Conservation (phyloP, 2,113 vertebrate genomes). For the Dicentrarchus labrax region DNA sequence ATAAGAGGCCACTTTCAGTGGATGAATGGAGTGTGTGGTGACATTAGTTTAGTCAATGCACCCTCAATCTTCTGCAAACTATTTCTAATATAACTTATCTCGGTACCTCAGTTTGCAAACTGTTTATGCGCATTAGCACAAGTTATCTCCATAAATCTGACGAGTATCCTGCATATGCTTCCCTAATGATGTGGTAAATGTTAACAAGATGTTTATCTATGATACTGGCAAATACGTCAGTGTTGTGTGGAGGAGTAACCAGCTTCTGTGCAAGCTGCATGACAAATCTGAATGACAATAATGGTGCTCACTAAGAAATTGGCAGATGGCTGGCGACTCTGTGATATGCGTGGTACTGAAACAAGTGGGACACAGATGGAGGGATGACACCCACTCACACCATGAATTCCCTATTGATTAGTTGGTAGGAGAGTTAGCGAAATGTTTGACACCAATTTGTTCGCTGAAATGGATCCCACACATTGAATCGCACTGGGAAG, state of each 20-base stretch:
- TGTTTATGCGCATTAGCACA: not conserved
- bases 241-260: slow-evolving; percentile 56
- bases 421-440: slow-evolving; percentile 52
- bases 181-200: slow-evolving; percentile 48
- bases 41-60: not conserved
- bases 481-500: slow-evolving; percentile 37
- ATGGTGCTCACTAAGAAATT: slow-evolving; percentile 37
- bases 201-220: slow-evolving; percentile 66
- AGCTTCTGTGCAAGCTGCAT: slow-evolving; percentile 56
- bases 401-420: slow-evolving; percentile 71
- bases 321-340: slow-evolving; percentile 69
- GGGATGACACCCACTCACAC: slow-evolving; percentile 69
- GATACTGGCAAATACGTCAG: slow-evolving; percentile 42
- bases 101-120: not conserved
- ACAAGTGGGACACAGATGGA: slow-evolving; percentile 74
- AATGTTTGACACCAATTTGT: slow-evolving; percentile 71
- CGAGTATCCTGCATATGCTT: slow-evolving; percentile 38
- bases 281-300: slow-evolving; percentile 54
- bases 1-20: not conserved
- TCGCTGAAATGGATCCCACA: slow-evolving; percentile 60
- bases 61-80: not conserved
- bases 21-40: not conserved
- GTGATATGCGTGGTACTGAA: slow-evolving; percentile 49
- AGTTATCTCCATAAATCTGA: slow-evolving; percentile 21
- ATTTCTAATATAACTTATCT: not conserved